phyloP scores from a whole-genome alignment of 2,797 vertebrate genomes.

The Spea hammondii region DNA sequence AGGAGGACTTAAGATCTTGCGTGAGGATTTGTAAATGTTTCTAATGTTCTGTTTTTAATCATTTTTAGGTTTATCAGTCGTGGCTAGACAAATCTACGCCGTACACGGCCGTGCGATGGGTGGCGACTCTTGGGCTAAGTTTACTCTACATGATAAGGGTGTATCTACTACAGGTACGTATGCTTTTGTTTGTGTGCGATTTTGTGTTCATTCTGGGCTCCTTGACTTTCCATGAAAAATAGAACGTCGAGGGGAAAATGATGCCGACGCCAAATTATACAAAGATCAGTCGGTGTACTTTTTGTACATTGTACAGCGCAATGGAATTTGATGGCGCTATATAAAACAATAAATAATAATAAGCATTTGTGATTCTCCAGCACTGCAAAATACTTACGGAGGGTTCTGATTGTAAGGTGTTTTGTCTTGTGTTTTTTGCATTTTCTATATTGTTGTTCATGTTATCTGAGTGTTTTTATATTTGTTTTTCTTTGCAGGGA shows the following conservation, averaged over 20 bases:
- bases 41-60: neutral
- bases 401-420: no score
- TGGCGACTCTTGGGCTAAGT: constrained; percentile 83
- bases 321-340: no score
- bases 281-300: neutral
- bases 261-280: neutral
- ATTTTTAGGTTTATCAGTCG: constrained; percentile 90
- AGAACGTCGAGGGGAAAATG: neutral
- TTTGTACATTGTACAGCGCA: neutral
- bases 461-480: no score
- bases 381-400: no score
- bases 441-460: constrained; percentile 1
- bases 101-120: constrained; percentile 87
- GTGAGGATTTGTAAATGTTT: no score
- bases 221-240: neutral
- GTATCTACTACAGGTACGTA: constrained; percentile 92
- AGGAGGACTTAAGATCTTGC: no score
- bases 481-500: constrained; percentile 72
- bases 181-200: neutral
- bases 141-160: constrained; percentile 96
- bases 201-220: neutral
- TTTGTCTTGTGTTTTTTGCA: no score
- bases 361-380: no score
- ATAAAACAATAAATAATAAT: no score
- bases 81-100: constrained; percentile 98